Evolutionary conservation across 2,113 vertebrate genomes (phyloP), one percentile per base, ranked within the genome.

Genomic region (Nipponia nippon): DNA sequence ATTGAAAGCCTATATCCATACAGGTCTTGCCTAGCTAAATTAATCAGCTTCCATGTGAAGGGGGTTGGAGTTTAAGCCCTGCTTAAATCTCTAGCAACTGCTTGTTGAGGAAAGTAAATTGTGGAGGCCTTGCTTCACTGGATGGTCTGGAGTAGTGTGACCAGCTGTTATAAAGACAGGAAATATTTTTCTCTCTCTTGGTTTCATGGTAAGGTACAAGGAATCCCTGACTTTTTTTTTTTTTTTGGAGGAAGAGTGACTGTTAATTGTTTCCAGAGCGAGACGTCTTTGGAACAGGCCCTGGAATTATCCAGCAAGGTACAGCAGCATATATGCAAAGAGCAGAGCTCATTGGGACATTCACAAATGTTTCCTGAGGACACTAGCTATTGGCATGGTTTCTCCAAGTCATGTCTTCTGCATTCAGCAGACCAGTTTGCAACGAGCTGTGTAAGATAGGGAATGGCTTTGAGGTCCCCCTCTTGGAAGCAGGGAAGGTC

Each of bases 241-340:
- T 26, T n/a, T 8, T 40, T 55, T 61, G 9, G 69, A 92, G 47
- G 42, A 70, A 89, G 50, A 71, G 32, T 27, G 36, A 26, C 58
- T 66, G 59, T 49, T 94, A 87, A 82, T 95, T 89, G 42, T 81
- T 94, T 96, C 94, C 93, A 87, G 89, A 87, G 55, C 3, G 0
- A 50, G 63, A 36, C 25, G 25, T 21, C 52, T 95, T 76, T 95
- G 96, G 83, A 97, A 65, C 47, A 34, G n/a, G 26, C 32, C 2
- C 1, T 96, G 94, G 91, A 94, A 96, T 96, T 49, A 93, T 65
- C 36, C 40, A 72, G 78, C 83, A 84, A 93, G 84, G 87, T 91
- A 75, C 34, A 75, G 55, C 63, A 66, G 50, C 16, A 32, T 44
- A 42, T 20, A 55, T 76, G 50, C 30, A 75, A 62, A 82, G 46